Conservation (phyloP, 1,140 invertebrate genomes). For the Tribolium castaneum region DNA sequence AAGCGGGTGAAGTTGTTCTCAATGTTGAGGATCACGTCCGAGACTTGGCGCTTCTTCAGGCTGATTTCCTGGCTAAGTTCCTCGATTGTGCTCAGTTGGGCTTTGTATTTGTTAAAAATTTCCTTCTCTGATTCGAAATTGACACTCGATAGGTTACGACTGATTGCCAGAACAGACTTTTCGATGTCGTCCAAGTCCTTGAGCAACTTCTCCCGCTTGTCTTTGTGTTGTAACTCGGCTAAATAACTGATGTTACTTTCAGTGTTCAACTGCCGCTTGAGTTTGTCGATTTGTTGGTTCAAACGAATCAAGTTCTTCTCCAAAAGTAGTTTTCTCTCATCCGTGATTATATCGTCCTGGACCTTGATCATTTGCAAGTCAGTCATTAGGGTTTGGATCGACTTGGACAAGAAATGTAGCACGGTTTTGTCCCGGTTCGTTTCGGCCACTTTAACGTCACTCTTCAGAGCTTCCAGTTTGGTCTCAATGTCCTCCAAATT, state of each 20-base stretch:
- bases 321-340: slow-evolving; percentile 43
- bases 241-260: slow-evolving; percentile 34
- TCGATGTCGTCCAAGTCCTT: slow-evolving; percentile 47
- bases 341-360: slow-evolving; percentile 35
- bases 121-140: slow-evolving; percentile 1
- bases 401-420: slow-evolving; percentile 1
- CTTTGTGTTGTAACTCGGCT: slow-evolving; percentile 35
- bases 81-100: not conserved
- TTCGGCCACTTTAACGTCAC: slow-evolving; percentile 1
- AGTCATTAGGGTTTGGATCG: slow-evolving; percentile 36
- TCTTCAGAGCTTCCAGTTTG: slow-evolving; percentile 1
- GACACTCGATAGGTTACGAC: not conserved
- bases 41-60: not conserved
- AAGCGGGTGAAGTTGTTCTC: not conserved
- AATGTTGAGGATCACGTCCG: not conserved
- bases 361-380: slow-evolving; percentile 50
- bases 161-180: slow-evolving; percentile 12
- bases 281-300: slow-evolving; percentile 46
- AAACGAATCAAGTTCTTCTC: slow-evolving; percentile 20
- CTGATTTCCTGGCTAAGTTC: not conserved
- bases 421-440: not conserved
- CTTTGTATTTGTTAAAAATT: slow-evolving; percentile 1
- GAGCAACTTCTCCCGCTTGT: slow-evolving; percentile 31
- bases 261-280: slow-evolving; percentile 38
- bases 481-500: slow-evolving; percentile 7